Evolutionary conservation across 2,888 invertebrate genomes (phyloP).

Genomic region (Pocota personata): DNA sequence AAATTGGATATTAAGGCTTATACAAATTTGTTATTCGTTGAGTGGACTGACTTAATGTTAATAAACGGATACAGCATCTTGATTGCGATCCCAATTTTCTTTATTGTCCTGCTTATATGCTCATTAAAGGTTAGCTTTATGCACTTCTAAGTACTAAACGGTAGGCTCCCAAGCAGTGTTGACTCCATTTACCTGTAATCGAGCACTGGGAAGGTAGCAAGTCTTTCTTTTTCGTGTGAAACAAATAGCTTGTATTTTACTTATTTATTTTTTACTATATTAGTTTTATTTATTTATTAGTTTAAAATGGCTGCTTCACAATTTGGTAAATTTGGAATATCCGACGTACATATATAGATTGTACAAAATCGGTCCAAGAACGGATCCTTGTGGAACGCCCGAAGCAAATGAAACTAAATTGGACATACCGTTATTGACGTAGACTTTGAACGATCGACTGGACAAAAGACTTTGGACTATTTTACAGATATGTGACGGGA

Average conservation of each 20-base stretch:
- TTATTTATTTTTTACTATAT: background rate
- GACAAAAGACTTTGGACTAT: too few species aligned
- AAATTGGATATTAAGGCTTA: too few species aligned
- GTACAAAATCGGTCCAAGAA: background rate
- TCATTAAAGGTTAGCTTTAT: background rate
- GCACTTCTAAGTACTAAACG: background rate
- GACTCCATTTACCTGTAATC: background rate
- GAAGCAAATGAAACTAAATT: too few species aligned
- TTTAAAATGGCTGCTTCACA: background rate
- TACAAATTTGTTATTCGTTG: background rate
- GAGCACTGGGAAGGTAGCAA: background rate
- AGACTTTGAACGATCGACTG: too few species aligned
- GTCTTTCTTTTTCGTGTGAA: constrained; percentile 1
- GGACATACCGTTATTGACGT: too few species aligned
- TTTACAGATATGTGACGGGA: too few species aligned
- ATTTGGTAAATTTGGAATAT: background rate
- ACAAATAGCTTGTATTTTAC: background rate
- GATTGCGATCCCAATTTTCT: background rate
- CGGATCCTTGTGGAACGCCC: too few species aligned
- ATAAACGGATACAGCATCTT: background rate
- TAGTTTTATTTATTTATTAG: background rate
- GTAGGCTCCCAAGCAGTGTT: background rate
- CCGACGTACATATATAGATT: background rate
- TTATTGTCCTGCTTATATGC: background rate
- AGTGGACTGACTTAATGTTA: background rate